Conservation (phyloP, 2,113 vertebrate genomes). For the Copsychus sechellarum region DNA sequence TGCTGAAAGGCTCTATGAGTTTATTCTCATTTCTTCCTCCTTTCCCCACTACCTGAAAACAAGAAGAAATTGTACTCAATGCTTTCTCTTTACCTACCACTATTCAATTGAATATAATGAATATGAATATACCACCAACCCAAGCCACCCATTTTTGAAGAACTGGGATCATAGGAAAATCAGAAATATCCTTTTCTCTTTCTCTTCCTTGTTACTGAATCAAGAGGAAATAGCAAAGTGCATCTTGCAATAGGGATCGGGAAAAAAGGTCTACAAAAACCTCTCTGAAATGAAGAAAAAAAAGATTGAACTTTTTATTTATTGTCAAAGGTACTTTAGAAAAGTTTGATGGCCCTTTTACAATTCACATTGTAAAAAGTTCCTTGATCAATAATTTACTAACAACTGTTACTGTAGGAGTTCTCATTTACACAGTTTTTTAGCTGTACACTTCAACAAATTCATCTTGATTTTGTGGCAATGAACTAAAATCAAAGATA, state of each 20-base stretch:
- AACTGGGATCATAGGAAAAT: not conserved
- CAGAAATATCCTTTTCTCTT: not conserved
- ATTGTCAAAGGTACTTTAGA: conserved; percentile 18
- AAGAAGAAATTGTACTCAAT: not conserved
- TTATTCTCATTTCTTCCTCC: not conserved
- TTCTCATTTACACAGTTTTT: conserved; percentile 58
- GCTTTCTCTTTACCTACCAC: not conserved
- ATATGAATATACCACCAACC: not conserved
- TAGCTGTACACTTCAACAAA: conserved; percentile 61
- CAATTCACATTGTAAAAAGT: conserved; percentile 32
- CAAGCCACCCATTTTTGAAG: not conserved
- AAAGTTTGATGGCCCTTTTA: conserved; percentile 35
- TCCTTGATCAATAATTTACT: conserved; percentile 51
- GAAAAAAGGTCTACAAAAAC: not conserved
- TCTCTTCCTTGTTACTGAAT: not conserved
- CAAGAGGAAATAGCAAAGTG: conserved; percentile 9
- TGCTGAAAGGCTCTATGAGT: not conserved
- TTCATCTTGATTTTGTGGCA: conserved; percentile 66
- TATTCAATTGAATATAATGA: not conserved
- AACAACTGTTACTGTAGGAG: conserved; percentile 59
- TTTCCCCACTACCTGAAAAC: not conserved
- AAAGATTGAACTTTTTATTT: conserved; percentile 44
- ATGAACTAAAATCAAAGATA: conserved; percentile 74
- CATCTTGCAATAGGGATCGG: not conserved
- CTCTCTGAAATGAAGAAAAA: not conserved